These are phyloP conservation scores for Antedon bifida DNA, from an alignment of 35 echinoderm and acorn worm genomes.

Conservation along the genomic window DNA sequence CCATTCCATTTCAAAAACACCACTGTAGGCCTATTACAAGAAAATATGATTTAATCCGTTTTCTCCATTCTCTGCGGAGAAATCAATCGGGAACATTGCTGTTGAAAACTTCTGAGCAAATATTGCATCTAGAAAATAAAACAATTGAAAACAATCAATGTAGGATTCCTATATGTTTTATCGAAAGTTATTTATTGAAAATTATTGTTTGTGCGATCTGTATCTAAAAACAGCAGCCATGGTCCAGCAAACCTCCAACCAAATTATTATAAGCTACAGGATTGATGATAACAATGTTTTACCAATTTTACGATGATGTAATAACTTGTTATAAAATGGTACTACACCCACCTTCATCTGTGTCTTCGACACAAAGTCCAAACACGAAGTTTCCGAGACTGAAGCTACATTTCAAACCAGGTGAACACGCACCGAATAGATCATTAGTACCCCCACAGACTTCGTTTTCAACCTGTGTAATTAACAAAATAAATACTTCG, in stretches of 20 bases:
- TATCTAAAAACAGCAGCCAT: too few relatives aligned
- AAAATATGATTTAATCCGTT: background rate
- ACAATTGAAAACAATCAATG: background rate
- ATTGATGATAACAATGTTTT: too few relatives aligned
- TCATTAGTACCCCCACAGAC: background rate
- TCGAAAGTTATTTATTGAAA: too few relatives aligned
- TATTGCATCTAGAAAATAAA: background rate
- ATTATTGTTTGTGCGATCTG: too few relatives aligned
- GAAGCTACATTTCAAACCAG: background rate
- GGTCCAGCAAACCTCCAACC: too few relatives aligned
- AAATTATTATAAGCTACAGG: too few relatives aligned
- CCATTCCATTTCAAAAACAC: too few relatives aligned
- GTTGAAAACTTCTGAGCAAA: background rate
- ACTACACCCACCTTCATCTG: background rate
- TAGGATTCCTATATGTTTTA: too few relatives aligned
- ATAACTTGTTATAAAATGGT: too few relatives aligned
- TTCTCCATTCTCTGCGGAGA: background rate
- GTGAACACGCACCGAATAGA: background rate
- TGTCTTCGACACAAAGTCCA: background rate
- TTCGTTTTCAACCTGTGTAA: background rate
- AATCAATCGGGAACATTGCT: background rate
- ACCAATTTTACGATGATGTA: too few relatives aligned
- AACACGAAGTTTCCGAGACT: background rate
- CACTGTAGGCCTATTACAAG: background rate
- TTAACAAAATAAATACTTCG: background rate